Conservation (phyloP, 1,140 invertebrate genomes). For the Dendroctonus ponderosae region DNA sequence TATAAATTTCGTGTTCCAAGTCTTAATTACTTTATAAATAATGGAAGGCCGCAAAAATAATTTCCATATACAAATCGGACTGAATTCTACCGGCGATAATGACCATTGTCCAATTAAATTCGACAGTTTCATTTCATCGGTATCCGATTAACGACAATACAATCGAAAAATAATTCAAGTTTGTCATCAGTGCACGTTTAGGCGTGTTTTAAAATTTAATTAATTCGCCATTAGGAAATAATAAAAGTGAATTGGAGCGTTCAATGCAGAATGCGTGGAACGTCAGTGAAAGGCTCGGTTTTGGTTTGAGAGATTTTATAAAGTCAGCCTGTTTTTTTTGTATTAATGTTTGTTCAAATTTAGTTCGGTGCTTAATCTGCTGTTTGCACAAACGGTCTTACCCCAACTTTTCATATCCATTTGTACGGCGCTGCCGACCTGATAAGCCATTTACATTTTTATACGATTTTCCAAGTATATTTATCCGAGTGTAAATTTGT, state of each 20-base stretch:
- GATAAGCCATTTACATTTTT: constrained; percentile 30
- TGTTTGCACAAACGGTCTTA: too few species aligned
- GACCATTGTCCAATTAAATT: constrained; percentile 37
- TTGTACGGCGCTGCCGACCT: constrained; percentile 2
- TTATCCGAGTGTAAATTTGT: constrained; percentile 36
- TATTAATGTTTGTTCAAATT: too few species aligned
- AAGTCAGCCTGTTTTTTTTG: too few species aligned
- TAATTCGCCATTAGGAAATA: constrained; percentile 14
- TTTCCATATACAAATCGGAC: constrained; percentile 23
- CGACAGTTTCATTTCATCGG: constrained; percentile 36
- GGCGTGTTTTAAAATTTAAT: constrained; percentile 27
- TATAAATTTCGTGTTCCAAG: too few species aligned
- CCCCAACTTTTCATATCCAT: too few species aligned
- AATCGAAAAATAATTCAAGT: constrained; percentile 42
- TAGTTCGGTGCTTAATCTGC: too few species aligned
- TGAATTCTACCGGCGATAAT: constrained; percentile 32
- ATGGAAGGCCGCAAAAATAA: constrained; percentile 11
- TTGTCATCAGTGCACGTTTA: constrained; percentile 18
- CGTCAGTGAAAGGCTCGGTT: too few species aligned
- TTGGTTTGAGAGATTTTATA: too few species aligned
- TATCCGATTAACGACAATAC: constrained; percentile 34
- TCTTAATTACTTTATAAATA: constrained; percentile 17
- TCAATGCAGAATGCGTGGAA: not conserved
- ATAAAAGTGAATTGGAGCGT: not conserved
- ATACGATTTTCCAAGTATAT: constrained; percentile 29